Conservation (phyloP, 2,113 vertebrate species). For the Oreochromis tanganicae region DNA sequence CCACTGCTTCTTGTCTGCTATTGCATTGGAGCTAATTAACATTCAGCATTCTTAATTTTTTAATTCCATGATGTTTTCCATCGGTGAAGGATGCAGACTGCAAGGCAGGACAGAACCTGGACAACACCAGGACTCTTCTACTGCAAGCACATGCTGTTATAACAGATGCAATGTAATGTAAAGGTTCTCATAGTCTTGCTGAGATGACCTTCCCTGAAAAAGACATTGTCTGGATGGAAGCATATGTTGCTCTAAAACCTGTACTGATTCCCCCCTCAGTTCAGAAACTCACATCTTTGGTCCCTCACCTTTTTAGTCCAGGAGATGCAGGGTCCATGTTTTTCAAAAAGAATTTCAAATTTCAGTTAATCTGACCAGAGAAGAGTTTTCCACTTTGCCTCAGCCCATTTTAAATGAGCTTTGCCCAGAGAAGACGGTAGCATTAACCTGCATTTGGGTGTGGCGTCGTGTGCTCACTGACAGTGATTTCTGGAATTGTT, state of each 20-base stretch:
- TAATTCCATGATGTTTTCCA: neutral
- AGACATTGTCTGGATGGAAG: neutral
- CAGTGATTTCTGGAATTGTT: neutral
- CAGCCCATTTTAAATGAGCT: neutral
- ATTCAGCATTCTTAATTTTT: neutral
- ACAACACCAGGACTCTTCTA: no score
- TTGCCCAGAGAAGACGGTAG: neutral
- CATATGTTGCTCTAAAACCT: neutral
- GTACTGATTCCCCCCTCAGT: neutral
- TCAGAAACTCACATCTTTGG: neutral
- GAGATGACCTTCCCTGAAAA: neutral
- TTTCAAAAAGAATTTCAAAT: neutral
- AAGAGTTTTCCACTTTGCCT: neutral
- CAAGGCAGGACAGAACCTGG: no score
- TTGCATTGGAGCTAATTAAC: neutral
- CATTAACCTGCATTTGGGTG: neutral
- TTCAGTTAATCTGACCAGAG: neutral
- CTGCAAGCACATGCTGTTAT: no score
- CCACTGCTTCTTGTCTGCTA: neutral
- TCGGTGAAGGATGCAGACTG: no score
- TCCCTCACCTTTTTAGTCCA: neutral
- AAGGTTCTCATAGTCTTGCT: no score
- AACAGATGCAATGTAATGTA: no score
- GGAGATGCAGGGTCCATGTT: neutral
- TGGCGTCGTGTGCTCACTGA: accelerated